phyloP scores from a whole-genome alignment of 1,140 invertebrate genomes.

The Diorhabda sublineata region DNA sequence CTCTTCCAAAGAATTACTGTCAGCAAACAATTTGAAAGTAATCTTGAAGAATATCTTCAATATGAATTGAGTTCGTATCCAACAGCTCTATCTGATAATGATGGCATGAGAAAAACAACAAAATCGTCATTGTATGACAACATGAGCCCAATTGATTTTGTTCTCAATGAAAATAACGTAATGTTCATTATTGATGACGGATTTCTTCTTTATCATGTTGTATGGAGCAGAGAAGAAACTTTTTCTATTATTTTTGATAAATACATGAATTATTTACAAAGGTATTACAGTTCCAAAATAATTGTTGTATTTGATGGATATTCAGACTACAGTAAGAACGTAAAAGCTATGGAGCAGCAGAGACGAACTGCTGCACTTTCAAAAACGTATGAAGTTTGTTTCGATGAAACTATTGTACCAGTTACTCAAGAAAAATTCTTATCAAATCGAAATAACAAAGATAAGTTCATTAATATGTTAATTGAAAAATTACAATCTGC shows the following conservation, averaged over 20 bases:
- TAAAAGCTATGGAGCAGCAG: too few relatives aligned
- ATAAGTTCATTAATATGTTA: too few relatives aligned
- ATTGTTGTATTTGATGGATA: too few relatives aligned
- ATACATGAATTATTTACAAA: conserved; percentile 26
- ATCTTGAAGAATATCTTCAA: conserved; percentile 36
- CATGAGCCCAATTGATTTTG: not conserved
- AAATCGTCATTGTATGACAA: conserved; percentile 44
- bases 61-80: conserved; percentile 46
- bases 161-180: conserved; percentile 40
- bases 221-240: conserved; percentile 30
- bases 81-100: conserved; percentile 43
- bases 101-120: conserved; percentile 45
- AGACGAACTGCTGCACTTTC: too few relatives aligned
- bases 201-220: conserved; percentile 33
- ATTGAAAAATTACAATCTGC: too few relatives aligned
- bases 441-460: too few relatives aligned
- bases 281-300: conserved; percentile 1
- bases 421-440: too few relatives aligned
- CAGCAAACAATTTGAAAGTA: conserved; percentile 39
- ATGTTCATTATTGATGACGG: conserved; percentile 40
- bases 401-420: too few relatives aligned
- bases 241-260: conserved; percentile 26
- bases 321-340: too few relatives aligned
- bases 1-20: conserved; percentile 44
- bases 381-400: too few relatives aligned